These are phyloP conservation scores for Noctuana brunneofusca DNA, from an alignment of 2,888 invertebrate species.

Conservation along the genomic window DNA sequence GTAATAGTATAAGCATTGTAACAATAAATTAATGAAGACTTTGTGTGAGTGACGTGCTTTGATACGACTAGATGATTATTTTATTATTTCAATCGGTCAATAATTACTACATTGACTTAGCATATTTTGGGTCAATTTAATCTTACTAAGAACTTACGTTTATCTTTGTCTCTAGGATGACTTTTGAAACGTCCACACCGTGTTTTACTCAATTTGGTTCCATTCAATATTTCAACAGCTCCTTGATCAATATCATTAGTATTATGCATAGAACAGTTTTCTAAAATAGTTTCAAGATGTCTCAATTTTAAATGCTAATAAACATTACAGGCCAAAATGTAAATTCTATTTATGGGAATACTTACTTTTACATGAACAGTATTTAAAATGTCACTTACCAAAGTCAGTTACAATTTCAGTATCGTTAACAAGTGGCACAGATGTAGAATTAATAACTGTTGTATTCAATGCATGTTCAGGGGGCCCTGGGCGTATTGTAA, in stretches of 20 bases:
- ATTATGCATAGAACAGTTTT: constrained; percentile 60
- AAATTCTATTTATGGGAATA: too few relatives aligned
- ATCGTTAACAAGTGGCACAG: constrained; percentile 55
- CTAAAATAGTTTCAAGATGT: constrained; percentile 44
- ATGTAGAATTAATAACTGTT: constrained; percentile 64
- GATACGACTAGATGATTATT: background rate
- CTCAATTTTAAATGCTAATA: background rate
- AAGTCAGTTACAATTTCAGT: constrained; percentile 59
- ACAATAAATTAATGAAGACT: constrained; percentile 9
- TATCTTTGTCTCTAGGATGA: constrained; percentile 71
- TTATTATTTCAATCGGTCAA: background rate
- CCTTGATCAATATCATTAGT: constrained; percentile 55
- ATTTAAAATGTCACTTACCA: constrained; percentile 49
- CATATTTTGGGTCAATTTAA: background rate
- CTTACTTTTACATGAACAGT: too few relatives aligned
- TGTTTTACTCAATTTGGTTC: constrained; percentile 55
- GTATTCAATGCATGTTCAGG: constrained; percentile 77
- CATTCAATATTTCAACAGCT: constrained; percentile 68
- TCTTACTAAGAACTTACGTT: constrained; percentile 50
- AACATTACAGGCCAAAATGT: too few relatives aligned
- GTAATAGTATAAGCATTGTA: constrained; percentile 26
- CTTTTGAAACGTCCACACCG: constrained; percentile 72
- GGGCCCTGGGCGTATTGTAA: constrained; percentile 94
- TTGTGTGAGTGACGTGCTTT: background rate
- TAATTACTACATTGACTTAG: background rate